Evolutionary conservation across 2,113 vertebrate genomes (phyloP), one percentile per base, ranked within the genome.

Genomic region (Rhagologus leucostigma): DNA sequence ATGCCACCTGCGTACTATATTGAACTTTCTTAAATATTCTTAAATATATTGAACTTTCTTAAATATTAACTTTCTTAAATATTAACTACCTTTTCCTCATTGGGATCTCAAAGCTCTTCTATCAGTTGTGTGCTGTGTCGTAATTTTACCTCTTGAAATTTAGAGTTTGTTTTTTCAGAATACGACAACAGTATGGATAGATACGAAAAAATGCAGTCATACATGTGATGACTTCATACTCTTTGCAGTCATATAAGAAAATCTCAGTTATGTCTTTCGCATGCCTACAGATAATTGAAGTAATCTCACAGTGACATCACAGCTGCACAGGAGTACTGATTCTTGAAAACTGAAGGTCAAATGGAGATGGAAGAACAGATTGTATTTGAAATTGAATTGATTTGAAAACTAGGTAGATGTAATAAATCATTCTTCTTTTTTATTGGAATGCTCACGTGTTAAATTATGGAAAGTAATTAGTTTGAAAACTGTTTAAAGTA

Each of bases 391-490:
- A n/a, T n/a, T n/a, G n/a, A 68, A 53, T 20, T 78, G 0, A 24
- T 91, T 64, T 79, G 39, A 62, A 91, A 85, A 76, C 8, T 44
- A 59, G 26, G 15, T 29, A 3, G 29, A 76, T 23, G 4, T 26
- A 37, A 49, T 56, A 83, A 86, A 64, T 68, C 0, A 62, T 70
- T 76, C 3, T 62, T 39, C 10, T 41, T 76, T 80, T 20, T 15
- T 92, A 16, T 13, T 35, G 1, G 23, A 83, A 84, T 83, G 16
- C 11, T 95, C 53, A 23, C 6, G 32, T 1, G 4, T 64, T 64
- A 37, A 67, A 83, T 60, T 71, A 91, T 90, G 56, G 20, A 41
- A 84, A 84, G 24, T 39, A 41, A 93, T 89, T 81, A 63, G 32
- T 50, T 71, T 62, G 19, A 79, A 93, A 79, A 47, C 13, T 4